These are phyloP conservation scores for Bothrops jararaca DNA, from an alignment of 2,113 vertebrate genomes.

Conservation along the genomic window DNA sequence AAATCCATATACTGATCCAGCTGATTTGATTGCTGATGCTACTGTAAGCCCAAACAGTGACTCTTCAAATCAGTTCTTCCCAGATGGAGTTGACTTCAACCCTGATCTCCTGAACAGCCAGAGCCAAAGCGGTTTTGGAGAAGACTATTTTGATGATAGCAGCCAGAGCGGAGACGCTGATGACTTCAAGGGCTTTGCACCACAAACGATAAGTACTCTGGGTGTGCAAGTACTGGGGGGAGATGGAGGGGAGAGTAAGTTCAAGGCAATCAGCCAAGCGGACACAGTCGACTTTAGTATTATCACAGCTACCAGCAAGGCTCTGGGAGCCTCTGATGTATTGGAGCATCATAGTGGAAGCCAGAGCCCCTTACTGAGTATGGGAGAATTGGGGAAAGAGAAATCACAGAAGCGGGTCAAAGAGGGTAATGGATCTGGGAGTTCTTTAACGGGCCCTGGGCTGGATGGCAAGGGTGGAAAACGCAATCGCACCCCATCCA, in stretches of 20 bases:
- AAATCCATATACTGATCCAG: constrained; percentile 92
- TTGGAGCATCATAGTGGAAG: constrained; percentile 84
- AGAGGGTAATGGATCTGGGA: constrained; percentile 76
- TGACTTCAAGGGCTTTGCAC: constrained; percentile 87
- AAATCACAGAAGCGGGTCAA: constrained; percentile 81
- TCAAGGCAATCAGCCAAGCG: constrained; percentile 68
- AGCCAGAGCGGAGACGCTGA: constrained; percentile 93
- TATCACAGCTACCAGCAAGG: constrained; percentile 74
- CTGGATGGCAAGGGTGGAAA: constrained; percentile 88
- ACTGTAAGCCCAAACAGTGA: constrained; percentile 90
- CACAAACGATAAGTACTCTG: constrained; percentile 73
- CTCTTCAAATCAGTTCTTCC: constrained; percentile 90
- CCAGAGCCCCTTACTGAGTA: constrained; percentile 86
- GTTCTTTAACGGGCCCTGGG: constrained; percentile 70
- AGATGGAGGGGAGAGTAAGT: constrained; percentile 73
- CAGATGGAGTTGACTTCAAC: constrained; percentile 92
- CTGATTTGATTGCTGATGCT: constrained; percentile 91
- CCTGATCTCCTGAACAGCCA: constrained; percentile 88
- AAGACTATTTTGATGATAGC: constrained; percentile 92
- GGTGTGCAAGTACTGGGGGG: constrained; percentile 73
- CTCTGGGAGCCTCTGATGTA: constrained; percentile 81
- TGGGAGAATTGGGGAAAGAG: constrained; percentile 77
- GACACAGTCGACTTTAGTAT: constrained; percentile 81
- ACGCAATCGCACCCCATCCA: constrained; percentile 93
- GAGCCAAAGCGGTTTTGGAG: constrained; percentile 82